phyloP scores from a whole-genome alignment of 2,113 vertebrate species.

The Holacanthus passer region DNA sequence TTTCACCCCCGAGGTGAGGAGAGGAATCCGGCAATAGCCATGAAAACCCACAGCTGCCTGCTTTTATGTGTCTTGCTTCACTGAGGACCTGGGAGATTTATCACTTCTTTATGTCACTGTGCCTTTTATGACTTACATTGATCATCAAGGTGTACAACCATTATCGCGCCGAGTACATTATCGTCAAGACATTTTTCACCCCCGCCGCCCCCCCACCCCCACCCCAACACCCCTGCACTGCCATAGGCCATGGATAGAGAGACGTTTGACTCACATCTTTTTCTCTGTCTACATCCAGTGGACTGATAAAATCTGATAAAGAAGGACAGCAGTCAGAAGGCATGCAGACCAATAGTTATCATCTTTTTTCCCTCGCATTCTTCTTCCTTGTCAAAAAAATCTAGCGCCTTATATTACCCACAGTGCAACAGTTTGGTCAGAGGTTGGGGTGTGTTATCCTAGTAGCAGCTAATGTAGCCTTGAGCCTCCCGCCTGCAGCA shows the following conservation, averaged over 20 bases:
- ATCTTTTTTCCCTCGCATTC: not conserved
- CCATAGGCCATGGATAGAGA: conserved; percentile 19
- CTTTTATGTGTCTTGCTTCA: conserved; percentile 71
- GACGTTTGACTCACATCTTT: conserved; percentile 10
- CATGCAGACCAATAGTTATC: not conserved
- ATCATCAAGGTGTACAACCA: conserved; percentile 75
- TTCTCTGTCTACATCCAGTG: conserved; percentile 9
- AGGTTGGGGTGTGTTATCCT: not conserved
- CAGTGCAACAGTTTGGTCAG: not conserved
- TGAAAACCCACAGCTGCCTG: conserved; percentile 52
- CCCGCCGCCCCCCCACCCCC: too few species aligned
- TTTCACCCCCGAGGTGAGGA: conserved; percentile 58
- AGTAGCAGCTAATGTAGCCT: not conserved
- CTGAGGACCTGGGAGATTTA: conserved; percentile 62
- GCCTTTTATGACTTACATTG: conserved; percentile 74
- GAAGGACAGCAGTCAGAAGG: not conserved
- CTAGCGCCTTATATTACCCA: not conserved
- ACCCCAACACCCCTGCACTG: conserved; percentile 10
- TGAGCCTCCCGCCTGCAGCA: not conserved
- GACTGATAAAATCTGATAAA: conserved; percentile 7
- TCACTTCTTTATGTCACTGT: conserved; percentile 59
- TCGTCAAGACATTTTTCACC: conserved; percentile 34
- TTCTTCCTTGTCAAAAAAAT: not conserved
- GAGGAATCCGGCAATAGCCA: conserved; percentile 44
- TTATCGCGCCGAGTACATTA: conserved; percentile 58